A percentile compares a stretch with the other conserved stretches of the same genome.
These are phyloP conservation scores for Cephus rjabovi DNA, from an alignment of 2,888 invertebrate genomes.

Conservation along the genomic window DNA sequence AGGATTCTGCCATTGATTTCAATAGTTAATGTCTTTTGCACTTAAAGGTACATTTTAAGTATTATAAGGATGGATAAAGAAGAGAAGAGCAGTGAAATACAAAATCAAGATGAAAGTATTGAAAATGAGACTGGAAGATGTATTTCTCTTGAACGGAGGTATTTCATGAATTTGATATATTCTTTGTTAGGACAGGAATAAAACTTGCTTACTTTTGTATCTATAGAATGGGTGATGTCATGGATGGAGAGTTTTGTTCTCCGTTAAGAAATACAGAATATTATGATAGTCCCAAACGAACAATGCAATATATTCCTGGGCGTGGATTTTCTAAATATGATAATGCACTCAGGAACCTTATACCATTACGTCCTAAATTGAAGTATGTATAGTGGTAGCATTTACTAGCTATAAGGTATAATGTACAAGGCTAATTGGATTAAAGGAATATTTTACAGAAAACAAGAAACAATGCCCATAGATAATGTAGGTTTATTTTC, in stretches of 20 bases:
- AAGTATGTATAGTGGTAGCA: constrained; percentile 34
- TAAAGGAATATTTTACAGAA: constrained; percentile 31
- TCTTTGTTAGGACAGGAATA: neutral
- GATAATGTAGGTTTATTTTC: constrained; percentile 68
- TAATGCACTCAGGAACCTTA: constrained; percentile 50
- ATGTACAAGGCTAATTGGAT: neutral
- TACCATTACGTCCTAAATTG: constrained; percentile 48
- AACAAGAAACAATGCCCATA: constrained; percentile 60
- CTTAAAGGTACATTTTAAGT: neutral
- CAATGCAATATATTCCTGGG: constrained; percentile 13
- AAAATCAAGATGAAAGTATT: neutral
- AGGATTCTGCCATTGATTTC: neutral
- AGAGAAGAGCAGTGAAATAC: neutral
- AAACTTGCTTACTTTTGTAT: neutral
- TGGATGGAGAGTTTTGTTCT: neutral
- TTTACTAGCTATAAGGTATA: neutral
- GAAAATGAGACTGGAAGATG: neutral
- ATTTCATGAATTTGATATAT: neutral
- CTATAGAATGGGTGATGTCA: neutral
- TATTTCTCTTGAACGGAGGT: neutral
- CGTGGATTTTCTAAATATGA: constrained; percentile 45
- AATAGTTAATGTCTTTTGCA: neutral
- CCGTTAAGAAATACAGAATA: neutral
- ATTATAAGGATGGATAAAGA: neutral
- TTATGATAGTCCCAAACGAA: neutral